Evolutionary conservation across 2,888 invertebrate species (phyloP), one percentile per base, ranked within the genome.

Genomic region (Unio pictorum): DNA sequence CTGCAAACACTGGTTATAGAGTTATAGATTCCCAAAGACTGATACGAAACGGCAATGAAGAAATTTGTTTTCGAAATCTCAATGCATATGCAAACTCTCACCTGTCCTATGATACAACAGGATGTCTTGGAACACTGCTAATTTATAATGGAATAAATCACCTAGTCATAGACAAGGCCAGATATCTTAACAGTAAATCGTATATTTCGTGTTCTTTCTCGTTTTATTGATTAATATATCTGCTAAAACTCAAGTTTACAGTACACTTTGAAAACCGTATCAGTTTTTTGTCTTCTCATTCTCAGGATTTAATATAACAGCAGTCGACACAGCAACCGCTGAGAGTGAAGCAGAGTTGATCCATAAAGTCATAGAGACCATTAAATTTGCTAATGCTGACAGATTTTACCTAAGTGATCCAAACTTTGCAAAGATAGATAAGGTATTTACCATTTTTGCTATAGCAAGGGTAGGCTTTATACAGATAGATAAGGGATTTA

Each of bases 381-480:
- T 95, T 90, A 98, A 98, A 89, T 97, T 94, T 90, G 96, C 94
- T 26, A 97, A 94, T 89, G 97, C 95, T 1, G 93, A 94, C 84
- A 74, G 82, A 61, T 64, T 73, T 17, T 34, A 67, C 8, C 72
- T 86, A 11, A 86, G 77, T 8, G 84, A 85, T 67, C 79, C 82
- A 4, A 74, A 70, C n/a, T 86, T 78, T 72, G 65, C 62, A n/a
- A 28, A 69, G 8, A 58, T 45, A 8, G 8, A 45, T 45, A 45
- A 45, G 59, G 26, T 58, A 58, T 17, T 17, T 17, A 58, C 26
- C 5, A n/a, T 58, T 58, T 1, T 5, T 58, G n/a, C 23, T 6
- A 58, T 23, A 58, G 20, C 3, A 5, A 58, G n/a, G 8, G 6
- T 4, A 45, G 45, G 3, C 11, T 45, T 45, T 45, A 1, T 45